Evolutionary conservation across 2,888 invertebrate species (phyloP).

Genomic region (Euphydryas editha): DNA sequence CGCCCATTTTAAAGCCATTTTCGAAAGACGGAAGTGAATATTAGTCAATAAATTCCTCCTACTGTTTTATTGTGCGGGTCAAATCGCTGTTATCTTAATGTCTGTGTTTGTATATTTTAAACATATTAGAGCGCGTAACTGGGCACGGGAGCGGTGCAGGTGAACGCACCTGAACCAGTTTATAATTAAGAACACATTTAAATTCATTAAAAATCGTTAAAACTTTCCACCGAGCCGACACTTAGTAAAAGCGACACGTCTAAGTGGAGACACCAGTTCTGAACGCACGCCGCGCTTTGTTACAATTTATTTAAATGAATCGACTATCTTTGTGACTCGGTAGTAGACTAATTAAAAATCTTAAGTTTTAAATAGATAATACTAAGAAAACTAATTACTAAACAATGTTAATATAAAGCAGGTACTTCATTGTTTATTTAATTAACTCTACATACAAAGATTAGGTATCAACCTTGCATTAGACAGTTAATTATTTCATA

Average conservation of each 20-base stretch:
- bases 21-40: constrained; percentile 30
- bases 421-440: no score
- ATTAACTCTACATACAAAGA: no score
- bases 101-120: constrained; percentile 35
- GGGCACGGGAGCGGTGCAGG: constrained; percentile 51
- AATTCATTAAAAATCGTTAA: constrained; percentile 79
- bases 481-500: no score
- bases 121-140: constrained; percentile 42
- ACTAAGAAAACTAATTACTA: neutral
- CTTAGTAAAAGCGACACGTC: constrained; percentile 50
- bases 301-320: constrained; percentile 37
- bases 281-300: constrained; percentile 36
- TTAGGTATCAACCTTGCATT: neutral
- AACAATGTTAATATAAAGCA: neutral
- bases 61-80: constrained; percentile 40
- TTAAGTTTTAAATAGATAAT: constrained; percentile 9
- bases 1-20: constrained; percentile 20
- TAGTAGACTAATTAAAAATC: constrained; percentile 21
- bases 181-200: constrained; percentile 80
- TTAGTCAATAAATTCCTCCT: constrained; percentile 32
- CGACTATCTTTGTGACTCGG: constrained; percentile 31
- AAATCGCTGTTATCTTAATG: constrained; percentile 28
- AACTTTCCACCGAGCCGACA: constrained; percentile 60
- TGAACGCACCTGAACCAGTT: constrained; percentile 77
- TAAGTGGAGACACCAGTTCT: constrained; percentile 49